Evolutionary conservation across 2,113 vertebrate species (phyloP), one percentile per base, ranked within the genome.

Genomic region (Elachura formosa): DNA sequence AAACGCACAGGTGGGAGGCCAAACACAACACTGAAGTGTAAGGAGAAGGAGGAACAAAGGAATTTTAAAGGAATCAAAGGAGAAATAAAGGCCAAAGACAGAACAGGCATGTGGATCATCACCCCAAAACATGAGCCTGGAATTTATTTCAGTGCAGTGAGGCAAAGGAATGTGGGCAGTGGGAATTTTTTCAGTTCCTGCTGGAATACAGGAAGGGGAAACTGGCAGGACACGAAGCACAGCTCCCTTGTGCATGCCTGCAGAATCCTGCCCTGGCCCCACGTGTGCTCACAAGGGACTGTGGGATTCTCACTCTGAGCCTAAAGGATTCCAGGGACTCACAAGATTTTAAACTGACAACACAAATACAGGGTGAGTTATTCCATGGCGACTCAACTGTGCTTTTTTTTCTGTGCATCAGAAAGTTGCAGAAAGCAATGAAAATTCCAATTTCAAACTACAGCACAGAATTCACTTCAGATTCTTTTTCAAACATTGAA

Each of bases 401-500:
- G 45, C n/a, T 43, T 88, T n/a, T n/a, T n/a, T n/a, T n/a, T n/a
- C n/a, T n/a, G n/a, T n/a, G n/a, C n/a, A n/a, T n/a, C n/a, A n/a
- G n/a, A 61, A 90, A 64, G 11, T 29, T 23, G 26, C 21, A 81
- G 15, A 40, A 64, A 84, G 2, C 26, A 63, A 11, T 16, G 31
- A 72, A 55, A 88, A 77, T 40, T 38, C 33, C 0, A 3, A 38
- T 55, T 76, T 73, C 40, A 51, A 69, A 68, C 4, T 9, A 31
- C 21, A 75, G 72, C 3, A 8, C 0, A 0, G 17, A 4, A 63
- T 54, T 68, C 25, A n/a, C 20, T n/a, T 31, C 5, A 5, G 9
- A 19, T 43, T 43, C 24, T 26, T 45, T 20, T 48, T 58, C 21
- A 26, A 68, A 71, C 22, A 56, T 51, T 81, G 62, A 34, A 55